Base-by-base conservation (phyloP, 2,888 invertebrate genomes). In the Drosophila stalkeri region DNA sequence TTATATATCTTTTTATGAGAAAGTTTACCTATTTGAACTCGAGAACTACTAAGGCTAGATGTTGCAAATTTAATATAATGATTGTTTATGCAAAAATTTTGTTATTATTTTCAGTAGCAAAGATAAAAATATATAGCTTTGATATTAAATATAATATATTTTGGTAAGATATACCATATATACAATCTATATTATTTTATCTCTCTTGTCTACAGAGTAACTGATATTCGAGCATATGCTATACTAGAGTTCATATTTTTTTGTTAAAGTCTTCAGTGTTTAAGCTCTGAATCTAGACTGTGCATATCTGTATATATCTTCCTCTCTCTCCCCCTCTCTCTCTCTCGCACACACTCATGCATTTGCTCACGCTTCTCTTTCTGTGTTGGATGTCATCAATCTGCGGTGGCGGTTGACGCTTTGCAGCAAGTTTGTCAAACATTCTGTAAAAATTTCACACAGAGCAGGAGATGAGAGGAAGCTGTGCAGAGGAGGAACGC, bases 381-480 rank as follows among this genome's bases (percentile, higher is more conserved):
- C 37, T 60, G 37, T 18, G 46, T 64, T 47, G 64, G 49, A 59
- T 77, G 81, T 72, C 85, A 85, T 87, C 90, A 87, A 89, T 87
- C 82, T 87, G 90, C 80, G 87, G 89, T 87, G 88, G 78, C 85
- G 75, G 65, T 37, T 68, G 65, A 31, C 52, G 64, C 18, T 55
- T n/a, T 56, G 71, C 64, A 61, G 47, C 69, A 69, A 72, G 66
- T 89, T 87, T 85, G 90, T 87, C 84, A 84, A 84, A 81, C 88
- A 89, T 72, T 73, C 72, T 51, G 33, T 31, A n/a, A 47, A 55
- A 59, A 33, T n/a, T 41, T 35, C 9, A 16, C 18, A 11, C 41
- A 56, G 18, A 46, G 46, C 18, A 2, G 41, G 18, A 16, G 37
- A n/a, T n/a, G 37, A 11, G 31, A 14, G 39, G 20, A 4, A n/a